Percentiles rank a stretch among this genome's conserved stretches.
phyloP scores from a whole-genome alignment of 35 echinoderm and acorn worm genomes.

The Lytechinus variegatus region DNA sequence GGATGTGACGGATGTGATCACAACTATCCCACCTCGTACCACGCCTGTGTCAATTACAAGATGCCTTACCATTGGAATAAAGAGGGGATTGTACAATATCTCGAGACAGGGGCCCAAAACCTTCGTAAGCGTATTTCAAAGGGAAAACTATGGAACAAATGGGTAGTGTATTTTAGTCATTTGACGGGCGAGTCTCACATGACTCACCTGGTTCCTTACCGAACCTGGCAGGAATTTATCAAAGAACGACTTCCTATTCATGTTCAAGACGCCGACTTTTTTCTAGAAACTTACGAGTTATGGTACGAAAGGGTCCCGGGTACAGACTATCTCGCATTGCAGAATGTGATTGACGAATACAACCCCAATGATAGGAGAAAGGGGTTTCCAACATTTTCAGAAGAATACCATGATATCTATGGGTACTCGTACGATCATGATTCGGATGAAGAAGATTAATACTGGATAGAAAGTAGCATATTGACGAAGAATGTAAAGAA shows the following conservation, averaged over 20 bases:
- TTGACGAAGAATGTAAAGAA: no score
- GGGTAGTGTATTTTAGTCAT: background rate
- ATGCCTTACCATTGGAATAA: background rate
- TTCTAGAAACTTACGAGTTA: background rate
- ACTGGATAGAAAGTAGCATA: no score
- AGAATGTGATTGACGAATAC: no score
- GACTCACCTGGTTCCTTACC: no score
- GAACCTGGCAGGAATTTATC: background rate
- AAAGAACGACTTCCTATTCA: background rate
- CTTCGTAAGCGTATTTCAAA: background rate
- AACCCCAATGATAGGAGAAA: no score
- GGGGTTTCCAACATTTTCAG: no score
- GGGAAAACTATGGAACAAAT: background rate
- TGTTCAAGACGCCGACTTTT: background rate
- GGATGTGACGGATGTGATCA: background rate
- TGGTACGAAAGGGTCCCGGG: background rate
- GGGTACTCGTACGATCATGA: no score
- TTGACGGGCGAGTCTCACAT: background rate
- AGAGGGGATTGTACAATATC: background rate
- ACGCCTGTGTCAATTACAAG: background rate
- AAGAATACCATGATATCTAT: no score
- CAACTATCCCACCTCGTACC: background rate
- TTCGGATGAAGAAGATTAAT: no score
- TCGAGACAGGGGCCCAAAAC: background rate
- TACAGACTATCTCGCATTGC: no score